Evolutionary conservation across 2,888 invertebrate genomes (phyloP).

Genomic region (Dynastes hyllus): DNA sequence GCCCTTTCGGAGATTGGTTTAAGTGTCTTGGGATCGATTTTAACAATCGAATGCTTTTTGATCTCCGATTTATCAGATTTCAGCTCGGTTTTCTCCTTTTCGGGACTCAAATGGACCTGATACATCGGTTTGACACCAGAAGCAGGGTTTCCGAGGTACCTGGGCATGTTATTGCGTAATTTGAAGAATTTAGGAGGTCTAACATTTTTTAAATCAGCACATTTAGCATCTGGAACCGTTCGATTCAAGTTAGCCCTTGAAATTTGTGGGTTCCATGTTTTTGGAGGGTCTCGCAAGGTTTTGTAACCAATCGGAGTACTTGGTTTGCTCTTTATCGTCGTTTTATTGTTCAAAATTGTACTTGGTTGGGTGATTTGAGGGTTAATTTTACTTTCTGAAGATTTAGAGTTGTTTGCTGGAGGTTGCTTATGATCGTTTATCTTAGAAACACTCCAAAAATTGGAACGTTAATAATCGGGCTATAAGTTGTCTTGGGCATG

Average conservation of each 20-base stretch:
- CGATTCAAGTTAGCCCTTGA: slow-evolving; percentile 70
- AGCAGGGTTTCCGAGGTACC: slow-evolving; percentile 75
- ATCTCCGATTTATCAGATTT: slow-evolving; percentile 65
- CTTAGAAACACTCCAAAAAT: slow-evolving; percentile 52
- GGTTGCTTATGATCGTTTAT: slow-evolving; percentile 39
- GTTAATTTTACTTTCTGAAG: slow-evolving; percentile 58
- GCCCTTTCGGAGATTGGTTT: slow-evolving; percentile 72
- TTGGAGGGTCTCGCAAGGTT: slow-evolving; percentile 75
- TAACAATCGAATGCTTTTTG: slow-evolving; percentile 70
- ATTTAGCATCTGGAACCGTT: slow-evolving; percentile 55
- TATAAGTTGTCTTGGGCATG: slow-evolving; percentile 64
- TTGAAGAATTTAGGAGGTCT: slow-evolving; percentile 76
- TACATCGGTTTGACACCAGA: slow-evolving; percentile 78
- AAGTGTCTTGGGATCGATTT: slow-evolving; percentile 76
- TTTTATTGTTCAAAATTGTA: slow-evolving; percentile 56
- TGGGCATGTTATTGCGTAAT: slow-evolving; percentile 73
- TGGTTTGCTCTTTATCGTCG: slow-evolving; percentile 63
- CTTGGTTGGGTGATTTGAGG: slow-evolving; percentile 58
- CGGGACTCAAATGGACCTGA: slow-evolving; percentile 70
- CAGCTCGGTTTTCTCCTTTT: slow-evolving; percentile 58
- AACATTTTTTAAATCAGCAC: slow-evolving; percentile 64
- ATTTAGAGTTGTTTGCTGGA: not conserved
- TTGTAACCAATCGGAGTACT: slow-evolving; percentile 73
- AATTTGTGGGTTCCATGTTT: slow-evolving; percentile 77
- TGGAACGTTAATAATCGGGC: slow-evolving; percentile 65